Evolutionary conservation across 2,888 invertebrate species (phyloP), one percentile per base, ranked within the genome.

Genomic region (Ophonus ardosiacus): DNA sequence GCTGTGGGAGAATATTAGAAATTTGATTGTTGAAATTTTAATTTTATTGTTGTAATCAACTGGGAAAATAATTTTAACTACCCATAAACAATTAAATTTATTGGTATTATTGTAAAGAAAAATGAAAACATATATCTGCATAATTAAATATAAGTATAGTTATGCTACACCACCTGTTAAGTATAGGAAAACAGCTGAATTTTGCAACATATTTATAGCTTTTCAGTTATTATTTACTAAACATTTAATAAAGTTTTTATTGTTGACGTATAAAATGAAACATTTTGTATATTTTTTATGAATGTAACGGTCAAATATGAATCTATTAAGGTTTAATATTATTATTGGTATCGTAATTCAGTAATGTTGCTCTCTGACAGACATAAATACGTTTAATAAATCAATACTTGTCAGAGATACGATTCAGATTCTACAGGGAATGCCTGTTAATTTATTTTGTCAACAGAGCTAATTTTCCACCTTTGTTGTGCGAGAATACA

Each of bases 1-100:
- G 84, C 84, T 84, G 56, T 63, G 43, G 51, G 40, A 71, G 56
- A 84, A 43, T 63, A 74, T 83, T 76, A 83, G 83, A 83, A 83
- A 83, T 74, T 76, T 74, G n/a, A 61, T 83, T 59, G 74, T 76
- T 63, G 76, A 18, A 63, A 65, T 81, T 51, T 81, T 68, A 68
- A 83, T 76, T 83, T 59, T 74, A 18, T 74, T 38, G 38, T 13
- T 68, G 38, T 15, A 63, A 63, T 65, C 31, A 51, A 10, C 4
- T 51, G 13, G 43, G 13, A 51, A 43, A 8, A 13, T 24, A 68
- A 38, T 38, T 68, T 31, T 0, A 8, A 24, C 24, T 21, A n/a
- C n/a, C n/a, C n/a, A 8, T 21, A 13, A 17, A 61, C 10, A n/a
- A 13, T 38, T 68, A 31, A 38, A 31, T 38, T 31, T 24, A 15